Percentiles rank a stretch among this genome's conserved stretches.
Conservation (phyloP, 2,797 vertebrate species). For the Chelonia mydas region DNA sequence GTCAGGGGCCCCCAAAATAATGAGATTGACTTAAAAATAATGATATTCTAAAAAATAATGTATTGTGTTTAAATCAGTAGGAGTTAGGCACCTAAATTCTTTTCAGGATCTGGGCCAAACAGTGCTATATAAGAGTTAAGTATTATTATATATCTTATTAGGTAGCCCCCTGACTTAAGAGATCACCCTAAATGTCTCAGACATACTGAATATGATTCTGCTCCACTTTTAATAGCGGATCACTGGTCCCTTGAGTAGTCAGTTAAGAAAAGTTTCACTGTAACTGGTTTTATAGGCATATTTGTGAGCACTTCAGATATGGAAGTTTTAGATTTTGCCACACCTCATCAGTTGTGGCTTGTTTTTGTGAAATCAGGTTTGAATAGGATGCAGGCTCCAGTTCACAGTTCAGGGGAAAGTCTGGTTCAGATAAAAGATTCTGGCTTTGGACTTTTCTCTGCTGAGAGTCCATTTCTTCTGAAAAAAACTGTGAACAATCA, state of each 20-base stretch:
- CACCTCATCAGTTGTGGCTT: neutral
- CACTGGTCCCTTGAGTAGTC: neutral
- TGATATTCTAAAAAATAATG: neutral
- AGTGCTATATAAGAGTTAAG: neutral
- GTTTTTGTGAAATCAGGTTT: neutral
- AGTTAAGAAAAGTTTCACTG: neutral
- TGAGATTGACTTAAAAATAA: conserved; percentile 15
- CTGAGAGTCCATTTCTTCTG: neutral
- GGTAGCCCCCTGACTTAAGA: neutral
- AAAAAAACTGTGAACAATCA: neutral
- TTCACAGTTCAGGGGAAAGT: neutral
- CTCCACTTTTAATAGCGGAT: neutral
- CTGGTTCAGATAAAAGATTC: neutral
- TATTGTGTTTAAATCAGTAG: neutral
- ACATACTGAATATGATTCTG: neutral
- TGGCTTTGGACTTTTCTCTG: neutral
- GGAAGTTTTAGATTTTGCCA: neutral
- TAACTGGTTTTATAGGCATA: neutral
- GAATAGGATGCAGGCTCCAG: neutral
- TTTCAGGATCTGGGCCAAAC: neutral
- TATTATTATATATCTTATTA: neutral
- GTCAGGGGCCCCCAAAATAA: conserved; percentile 26
- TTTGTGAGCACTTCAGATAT: neutral
- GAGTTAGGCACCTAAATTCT: neutral
- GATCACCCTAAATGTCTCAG: neutral